phyloP scores from a whole-genome alignment of 2,888 invertebrate genomes.

The Adela reaumurella region DNA sequence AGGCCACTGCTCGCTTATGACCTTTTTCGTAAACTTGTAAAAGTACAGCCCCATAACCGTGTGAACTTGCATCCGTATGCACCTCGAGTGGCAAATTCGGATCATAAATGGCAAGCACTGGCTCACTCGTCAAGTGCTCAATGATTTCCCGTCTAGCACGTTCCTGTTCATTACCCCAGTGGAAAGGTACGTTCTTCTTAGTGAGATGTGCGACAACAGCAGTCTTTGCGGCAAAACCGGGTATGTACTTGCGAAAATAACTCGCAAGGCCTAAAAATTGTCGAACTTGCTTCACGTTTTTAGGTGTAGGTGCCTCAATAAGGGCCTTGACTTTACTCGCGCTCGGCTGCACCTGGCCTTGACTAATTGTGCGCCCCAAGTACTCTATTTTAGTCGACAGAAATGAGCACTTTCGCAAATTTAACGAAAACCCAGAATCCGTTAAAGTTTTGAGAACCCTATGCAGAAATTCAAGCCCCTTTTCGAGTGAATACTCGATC shows the following conservation, averaged over 20 bases:
- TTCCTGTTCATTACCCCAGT: constrained; percentile 6
- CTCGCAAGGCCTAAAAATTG: constrained; percentile 11
- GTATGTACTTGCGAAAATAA: constrained; percentile 12
- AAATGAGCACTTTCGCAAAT: constrained; percentile 11
- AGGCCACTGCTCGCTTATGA: constrained; percentile 11
- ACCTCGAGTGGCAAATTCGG: constrained; percentile 10
- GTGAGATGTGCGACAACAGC: constrained; percentile 7
- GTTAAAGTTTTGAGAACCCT: constrained; percentile 7
- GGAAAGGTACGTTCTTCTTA: constrained; percentile 3
- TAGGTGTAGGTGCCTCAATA: constrained; percentile 10
- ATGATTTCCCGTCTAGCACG: constrained; percentile 12
- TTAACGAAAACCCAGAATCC: constrained; percentile 14
- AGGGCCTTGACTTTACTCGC: constrained; percentile 13
- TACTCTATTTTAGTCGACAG: constrained; percentile 14
- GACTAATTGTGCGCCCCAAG: constrained; percentile 11
- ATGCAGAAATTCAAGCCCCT: neutral
- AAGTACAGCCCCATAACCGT: constrained; percentile 12
- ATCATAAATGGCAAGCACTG: constrained; percentile 14
- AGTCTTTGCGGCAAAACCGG: constrained; percentile 6
- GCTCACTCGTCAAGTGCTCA: constrained; percentile 8
- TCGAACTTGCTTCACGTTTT: constrained; percentile 13
- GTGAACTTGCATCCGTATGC: constrained; percentile 13
- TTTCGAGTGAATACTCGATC: too few species aligned
- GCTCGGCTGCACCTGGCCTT: constrained; percentile 16
- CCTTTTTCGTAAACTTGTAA: constrained; percentile 11